Base-by-base conservation (phyloP, 2,113 vertebrate species). In the Tenebrosternarchus preto region DNA sequence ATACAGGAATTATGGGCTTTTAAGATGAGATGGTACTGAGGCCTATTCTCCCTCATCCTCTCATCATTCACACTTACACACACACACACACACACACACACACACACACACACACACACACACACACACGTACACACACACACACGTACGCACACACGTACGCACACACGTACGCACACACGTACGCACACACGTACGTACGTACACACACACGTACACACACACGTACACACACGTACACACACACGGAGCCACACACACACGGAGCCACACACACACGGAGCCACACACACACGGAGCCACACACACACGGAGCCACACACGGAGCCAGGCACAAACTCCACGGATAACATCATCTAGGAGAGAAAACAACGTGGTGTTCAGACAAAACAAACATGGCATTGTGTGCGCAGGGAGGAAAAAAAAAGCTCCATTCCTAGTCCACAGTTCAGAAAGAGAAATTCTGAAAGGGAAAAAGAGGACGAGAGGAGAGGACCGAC, bases 401-500 rank as follows among this genome's bases (percentile, higher is more conserved):
- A 86, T 76, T 74, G 63, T 86, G 85, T 90, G 90, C 90, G 83
- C 70, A 84, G 55, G n/a, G n/a, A n/a, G n/a, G n/a, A n/a, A n/a
- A n/a, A 87, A 69, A 85, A 75, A 85, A 59, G 77, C 79, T 70
- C 43, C 64, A 85, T 80, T 88, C 69, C 85, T 73, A 63, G 66
- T 57, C 46, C 57, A 73, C 67, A 75, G 80, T 61, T 83, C 57
- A 77, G 15, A 77, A 69, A 80, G 73, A 24, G 72, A 33, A 55
- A 83, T 60, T 74, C 84, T 9, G 19, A 57, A 60, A 57, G 53
- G 3, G 33, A 25, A n/a, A 2, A 43, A 64, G 29, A 57, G 43
- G n/a, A 19, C 64, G 70, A 46, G 31, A 76, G 81, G 82, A 67
- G 19, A 80, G 39, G 80, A 2, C 15, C 61, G 43, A 25, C 27